These are phyloP conservation scores for Spatulosminthurus flaviceps DNA, from an alignment of 2,888 invertebrate genomes.

Conservation along the genomic window DNA sequence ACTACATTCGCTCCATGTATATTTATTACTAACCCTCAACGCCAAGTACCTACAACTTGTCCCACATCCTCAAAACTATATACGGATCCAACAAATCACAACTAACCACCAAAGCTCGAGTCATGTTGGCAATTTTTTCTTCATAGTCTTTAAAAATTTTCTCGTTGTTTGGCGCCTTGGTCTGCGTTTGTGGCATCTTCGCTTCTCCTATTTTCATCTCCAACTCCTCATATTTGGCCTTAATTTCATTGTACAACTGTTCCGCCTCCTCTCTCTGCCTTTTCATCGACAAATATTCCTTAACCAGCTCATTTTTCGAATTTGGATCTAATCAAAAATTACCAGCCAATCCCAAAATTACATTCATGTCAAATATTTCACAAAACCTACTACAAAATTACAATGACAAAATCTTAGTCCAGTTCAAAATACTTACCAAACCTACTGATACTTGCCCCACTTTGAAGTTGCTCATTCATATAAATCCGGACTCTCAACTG, in stretches of 20 bases:
- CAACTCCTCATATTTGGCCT: slow-evolving; percentile 16
- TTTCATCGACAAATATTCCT: slow-evolving; percentile 39
- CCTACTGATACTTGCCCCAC: slow-evolving; percentile 45
- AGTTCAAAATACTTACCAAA: slow-evolving; percentile 41
- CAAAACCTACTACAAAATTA: background rate
- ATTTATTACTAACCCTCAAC: no score
- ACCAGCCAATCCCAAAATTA: background rate
- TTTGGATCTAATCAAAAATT: slow-evolving; percentile 29
- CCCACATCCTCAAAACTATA: no score
- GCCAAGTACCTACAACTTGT: no score
- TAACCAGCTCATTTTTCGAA: slow-evolving; percentile 41
- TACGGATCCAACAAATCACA: slow-evolving; percentile 22
- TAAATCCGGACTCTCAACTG: slow-evolving; percentile 59
- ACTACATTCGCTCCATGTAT: background rate
- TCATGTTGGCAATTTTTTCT: slow-evolving; percentile 39
- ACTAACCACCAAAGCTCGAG: slow-evolving; percentile 43
- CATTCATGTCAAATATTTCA: background rate
- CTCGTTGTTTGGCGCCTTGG: background rate
- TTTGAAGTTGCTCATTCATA: slow-evolving; percentile 53
- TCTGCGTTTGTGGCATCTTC: background rate
- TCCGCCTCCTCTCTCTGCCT: slow-evolving; percentile 30
- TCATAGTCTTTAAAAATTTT: slow-evolving; percentile 20
- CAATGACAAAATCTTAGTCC: background rate
- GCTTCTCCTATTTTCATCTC: slow-evolving; percentile 12
- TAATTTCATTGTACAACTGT: background rate